Percentiles rank a stretch among this genome's conserved stretches.
Conservation (phyloP, 2,888 invertebrate species). For the Drosophila kanekoi region DNA sequence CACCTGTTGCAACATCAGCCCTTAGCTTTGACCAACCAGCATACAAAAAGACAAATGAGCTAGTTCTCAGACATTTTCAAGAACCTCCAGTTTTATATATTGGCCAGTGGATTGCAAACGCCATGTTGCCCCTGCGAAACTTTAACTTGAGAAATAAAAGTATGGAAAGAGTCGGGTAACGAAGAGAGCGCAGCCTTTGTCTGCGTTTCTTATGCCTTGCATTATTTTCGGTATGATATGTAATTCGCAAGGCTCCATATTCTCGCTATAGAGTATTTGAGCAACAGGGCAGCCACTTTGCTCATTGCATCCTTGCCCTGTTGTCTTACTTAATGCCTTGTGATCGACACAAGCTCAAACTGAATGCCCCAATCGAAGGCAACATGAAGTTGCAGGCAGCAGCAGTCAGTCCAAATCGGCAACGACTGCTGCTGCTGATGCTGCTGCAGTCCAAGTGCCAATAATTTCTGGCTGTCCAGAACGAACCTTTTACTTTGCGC, state of each 20-base stretch:
- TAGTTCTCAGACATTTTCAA: no score
- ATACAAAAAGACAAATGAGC: no score
- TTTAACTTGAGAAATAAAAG: no score
- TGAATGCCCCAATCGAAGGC: slow-evolving; percentile 46
- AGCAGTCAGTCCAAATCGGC: slow-evolving; percentile 38
- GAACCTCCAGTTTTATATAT: no score
- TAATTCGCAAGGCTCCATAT: background rate
- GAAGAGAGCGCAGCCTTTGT: no score
- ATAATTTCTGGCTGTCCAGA: slow-evolving; percentile 68
- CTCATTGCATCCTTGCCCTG: slow-evolving; percentile 31
- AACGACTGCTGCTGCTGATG: slow-evolving; percentile 44
- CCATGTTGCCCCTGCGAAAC: no score
- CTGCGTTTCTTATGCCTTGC: no score
- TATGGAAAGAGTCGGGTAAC: no score
- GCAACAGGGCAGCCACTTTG: background rate
- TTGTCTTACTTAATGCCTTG: slow-evolving; percentile 58
- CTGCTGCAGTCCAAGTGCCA: slow-evolving; percentile 68
- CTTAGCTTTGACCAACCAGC: no score
- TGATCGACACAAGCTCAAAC: slow-evolving; percentile 50
- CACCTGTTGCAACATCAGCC: no score
- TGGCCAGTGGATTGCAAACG: no score
- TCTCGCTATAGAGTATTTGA: slow-evolving; percentile 25
- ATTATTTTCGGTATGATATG: background rate
- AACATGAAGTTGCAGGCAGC: slow-evolving; percentile 46
- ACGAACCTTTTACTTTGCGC: slow-evolving; percentile 77